Conservation (phyloP, 2,797 vertebrate species). For the Ctenopoma kingsleyae region DNA sequence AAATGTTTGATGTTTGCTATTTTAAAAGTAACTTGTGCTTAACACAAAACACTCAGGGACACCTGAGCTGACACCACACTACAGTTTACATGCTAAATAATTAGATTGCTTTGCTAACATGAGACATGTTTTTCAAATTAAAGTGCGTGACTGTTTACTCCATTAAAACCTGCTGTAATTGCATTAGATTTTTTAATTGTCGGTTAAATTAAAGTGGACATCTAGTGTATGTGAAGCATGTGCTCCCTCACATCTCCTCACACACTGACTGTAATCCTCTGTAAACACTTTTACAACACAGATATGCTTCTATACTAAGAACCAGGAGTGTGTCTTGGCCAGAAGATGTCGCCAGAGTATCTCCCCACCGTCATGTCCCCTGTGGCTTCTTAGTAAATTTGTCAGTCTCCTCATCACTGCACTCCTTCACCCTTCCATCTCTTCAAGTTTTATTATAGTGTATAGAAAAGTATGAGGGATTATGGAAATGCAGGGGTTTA, state of each 20-base stretch:
- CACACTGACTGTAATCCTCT: not conserved
- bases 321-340: not conserved
- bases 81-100: not conserved
- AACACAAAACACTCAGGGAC: not conserved
- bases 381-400: conserved; percentile 20
- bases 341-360: conserved; percentile 56
- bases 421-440: conserved; percentile 10
- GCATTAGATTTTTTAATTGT: not conserved
- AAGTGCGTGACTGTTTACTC: too few species aligned
- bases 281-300: not conserved
- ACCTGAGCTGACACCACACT: not conserved
- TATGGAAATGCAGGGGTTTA: conserved; percentile 48
- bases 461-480: conserved; percentile 40
- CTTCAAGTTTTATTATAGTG: conserved; percentile 33
- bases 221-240: not conserved
- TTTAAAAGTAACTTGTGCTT: not conserved
- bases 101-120: not conserved
- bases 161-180: not conserved
- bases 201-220: not conserved
- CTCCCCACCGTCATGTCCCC: not conserved
- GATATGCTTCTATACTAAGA: not conserved
- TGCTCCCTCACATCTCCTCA: not conserved
- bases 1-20: not conserved
- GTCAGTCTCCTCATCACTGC: conserved; percentile 32
- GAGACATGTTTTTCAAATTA: too few species aligned